phyloP scores from a whole-genome alignment of 2,797 vertebrate genomes.

The Crenuchus spilurus region DNA sequence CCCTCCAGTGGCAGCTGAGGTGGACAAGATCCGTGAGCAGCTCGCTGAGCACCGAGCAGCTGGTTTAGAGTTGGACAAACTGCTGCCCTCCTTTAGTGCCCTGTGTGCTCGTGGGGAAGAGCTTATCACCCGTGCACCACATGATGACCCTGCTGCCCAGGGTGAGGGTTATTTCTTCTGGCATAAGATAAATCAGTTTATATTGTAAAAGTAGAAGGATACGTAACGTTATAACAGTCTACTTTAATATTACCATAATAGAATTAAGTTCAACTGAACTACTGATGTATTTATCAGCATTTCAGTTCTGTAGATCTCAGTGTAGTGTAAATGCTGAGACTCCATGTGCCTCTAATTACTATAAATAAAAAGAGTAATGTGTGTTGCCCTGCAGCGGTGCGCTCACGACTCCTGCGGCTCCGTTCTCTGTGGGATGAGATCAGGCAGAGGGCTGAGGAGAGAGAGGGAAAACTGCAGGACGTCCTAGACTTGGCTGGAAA shows the following conservation, averaged over 20 bases:
- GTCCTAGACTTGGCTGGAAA: slow-evolving; percentile 94
- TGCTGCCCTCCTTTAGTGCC: slow-evolving; percentile 93
- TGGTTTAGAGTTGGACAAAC: slow-evolving; percentile 93
- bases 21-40: slow-evolving; percentile 98
- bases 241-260: no score
- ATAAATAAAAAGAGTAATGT: not conserved
- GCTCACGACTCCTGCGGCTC: slow-evolving; percentile 88
- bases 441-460: slow-evolving; percentile 91
- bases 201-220: not conserved
- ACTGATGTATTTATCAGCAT: no score
- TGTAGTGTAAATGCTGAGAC: not conserved
- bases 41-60: slow-evolving; percentile 90
- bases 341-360: not conserved
- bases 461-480: slow-evolving; percentile 93
- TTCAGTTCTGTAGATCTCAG: no score
- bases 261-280: no score
- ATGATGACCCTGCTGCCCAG: slow-evolving; percentile 92
- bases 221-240: no score
- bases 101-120: slow-evolving; percentile 92
- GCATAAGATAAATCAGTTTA: not conserved
- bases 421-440: slow-evolving; percentile 98
- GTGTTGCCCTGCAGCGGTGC: slow-evolving; percentile 69
- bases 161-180: slow-evolving; percentile 69
- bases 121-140: slow-evolving; percentile 88
- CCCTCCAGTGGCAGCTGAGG: slow-evolving; percentile 93